Conservation (phyloP, 2,797 vertebrate species). For the Toxotes lorentzi region DNA sequence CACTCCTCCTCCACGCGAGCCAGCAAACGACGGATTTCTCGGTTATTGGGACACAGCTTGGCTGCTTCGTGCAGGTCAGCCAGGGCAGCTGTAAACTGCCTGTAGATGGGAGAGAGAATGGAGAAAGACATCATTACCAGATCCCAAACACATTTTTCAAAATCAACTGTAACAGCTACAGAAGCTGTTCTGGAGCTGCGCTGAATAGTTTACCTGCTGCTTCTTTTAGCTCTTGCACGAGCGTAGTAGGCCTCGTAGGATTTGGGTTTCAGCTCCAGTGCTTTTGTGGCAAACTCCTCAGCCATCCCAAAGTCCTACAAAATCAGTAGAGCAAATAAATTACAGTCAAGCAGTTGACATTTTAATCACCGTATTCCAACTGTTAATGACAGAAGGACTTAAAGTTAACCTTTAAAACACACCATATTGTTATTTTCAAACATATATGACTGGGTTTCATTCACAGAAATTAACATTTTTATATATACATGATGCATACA, state of each 20-base stretch:
- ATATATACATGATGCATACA: not conserved
- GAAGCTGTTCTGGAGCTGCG: not conserved
- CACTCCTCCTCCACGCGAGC: conserved; percentile 96
- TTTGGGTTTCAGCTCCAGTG: conserved; percentile 96
- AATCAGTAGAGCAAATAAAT: conserved; percentile 34
- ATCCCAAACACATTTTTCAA: conserved; percentile 18
- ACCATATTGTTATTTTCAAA: not conserved
- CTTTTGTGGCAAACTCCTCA: conserved; percentile 98
- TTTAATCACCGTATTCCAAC: not conserved
- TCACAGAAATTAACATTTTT: not conserved
- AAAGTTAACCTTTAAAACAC: not conserved
- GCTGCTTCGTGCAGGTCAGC: conserved; percentile 93
- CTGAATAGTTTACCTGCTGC: conserved; percentile 92
- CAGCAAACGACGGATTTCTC: conserved; percentile 93
- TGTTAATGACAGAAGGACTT: not conserved
- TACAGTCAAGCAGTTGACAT: not conserved
- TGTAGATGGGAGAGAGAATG: conserved; percentile 59
- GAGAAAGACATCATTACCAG: conserved; percentile 11
- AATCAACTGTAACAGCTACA: not conserved
- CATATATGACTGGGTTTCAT: not conserved
- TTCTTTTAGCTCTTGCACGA: conserved; percentile 96
- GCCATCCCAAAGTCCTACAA: conserved; percentile 97
- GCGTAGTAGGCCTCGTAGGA: conserved; percentile 98
- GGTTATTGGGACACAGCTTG: conserved; percentile 94
- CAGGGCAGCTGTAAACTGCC: conserved; percentile 93